A percentile compares a stretch with the other conserved stretches of the same genome.
phyloP scores from a whole-genome alignment of 2,888 invertebrate species.

The Machimus rusticus region DNA sequence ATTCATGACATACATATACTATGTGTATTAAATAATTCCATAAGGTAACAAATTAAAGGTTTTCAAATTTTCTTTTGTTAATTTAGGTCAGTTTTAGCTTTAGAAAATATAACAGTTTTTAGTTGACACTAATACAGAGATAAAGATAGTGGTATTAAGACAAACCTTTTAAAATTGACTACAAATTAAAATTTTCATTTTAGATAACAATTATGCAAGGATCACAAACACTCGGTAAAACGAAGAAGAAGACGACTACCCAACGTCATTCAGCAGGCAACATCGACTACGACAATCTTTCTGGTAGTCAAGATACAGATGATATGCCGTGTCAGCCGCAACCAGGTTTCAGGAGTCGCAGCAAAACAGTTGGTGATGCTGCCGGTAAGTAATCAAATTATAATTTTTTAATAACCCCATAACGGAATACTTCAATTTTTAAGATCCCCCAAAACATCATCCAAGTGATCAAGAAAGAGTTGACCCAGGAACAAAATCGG shows the following conservation, averaged over 20 bases:
- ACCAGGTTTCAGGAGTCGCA: conserved; percentile 77
- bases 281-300: conserved; percentile 83
- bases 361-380: conserved; percentile 90
- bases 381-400: conserved; percentile 66
- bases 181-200: neutral
- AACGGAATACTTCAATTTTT: conserved; percentile 37
- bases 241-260: conserved; percentile 77
- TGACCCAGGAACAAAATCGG: conserved; percentile 82
- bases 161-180: neutral
- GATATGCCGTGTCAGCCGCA: conserved; percentile 64
- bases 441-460: conserved; percentile 50
- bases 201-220: conserved; percentile 75
- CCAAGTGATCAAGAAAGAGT: conserved; percentile 66
- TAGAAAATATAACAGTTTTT: too few species aligned
- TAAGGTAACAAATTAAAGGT: too few species aligned
- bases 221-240: conserved; percentile 83
- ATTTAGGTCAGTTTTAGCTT: too few species aligned
- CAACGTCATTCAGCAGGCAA: conserved; percentile 85
- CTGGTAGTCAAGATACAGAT: conserved; percentile 78
- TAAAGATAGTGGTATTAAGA: too few species aligned
- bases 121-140: too few species aligned
- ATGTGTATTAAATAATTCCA: too few species aligned
- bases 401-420: neutral
- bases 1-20: too few species aligned
- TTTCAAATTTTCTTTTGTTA: too few species aligned